Evolutionary conservation across 2,113 vertebrate species (phyloP).

Genomic region (Platichthys stellatus): DNA sequence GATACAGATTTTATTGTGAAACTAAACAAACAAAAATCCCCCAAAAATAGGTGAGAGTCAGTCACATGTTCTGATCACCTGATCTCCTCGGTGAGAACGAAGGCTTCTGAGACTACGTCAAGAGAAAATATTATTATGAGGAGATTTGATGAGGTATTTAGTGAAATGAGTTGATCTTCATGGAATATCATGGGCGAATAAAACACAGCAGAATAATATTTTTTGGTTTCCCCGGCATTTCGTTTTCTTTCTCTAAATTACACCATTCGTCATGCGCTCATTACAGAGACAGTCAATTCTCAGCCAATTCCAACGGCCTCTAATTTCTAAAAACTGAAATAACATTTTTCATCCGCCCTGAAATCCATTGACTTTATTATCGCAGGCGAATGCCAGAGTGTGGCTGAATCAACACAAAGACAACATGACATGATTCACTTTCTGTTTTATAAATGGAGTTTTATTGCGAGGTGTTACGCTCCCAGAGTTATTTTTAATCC

Average conservation of each 20-base stretch:
- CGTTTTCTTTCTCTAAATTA: conserved; percentile 81
- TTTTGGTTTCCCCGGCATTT: conserved; percentile 78
- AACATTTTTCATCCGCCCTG: conserved; percentile 76
- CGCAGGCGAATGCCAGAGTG: conserved; percentile 65
- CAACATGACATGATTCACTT: conserved; percentile 64
- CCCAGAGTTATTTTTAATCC: conserved; percentile 35
- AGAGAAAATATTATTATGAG: conserved; percentile 53
- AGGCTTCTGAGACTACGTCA: conserved; percentile 22
- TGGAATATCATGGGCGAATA: conserved; percentile 64
- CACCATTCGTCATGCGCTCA: conserved; percentile 81
- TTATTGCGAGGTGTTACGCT: conserved; percentile 37
- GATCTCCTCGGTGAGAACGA: conserved; percentile 5
- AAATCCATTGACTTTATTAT: conserved; percentile 72
- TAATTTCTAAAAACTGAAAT: conserved; percentile 75
- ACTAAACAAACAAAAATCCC: background rate
- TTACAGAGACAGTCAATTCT: conserved; percentile 81
- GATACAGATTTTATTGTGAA: conserved; percentile 38
- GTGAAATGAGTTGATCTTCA: conserved; percentile 76
- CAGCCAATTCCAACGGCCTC: conserved; percentile 79
- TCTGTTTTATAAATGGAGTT: background rate
- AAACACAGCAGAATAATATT: conserved; percentile 77
- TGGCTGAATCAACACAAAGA: conserved; percentile 62
- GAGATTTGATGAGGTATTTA: conserved; percentile 71
- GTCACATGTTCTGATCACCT: background rate
- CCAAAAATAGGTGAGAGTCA: background rate